Percentiles rank a stretch among this genome's conserved stretches.
Evolutionary conservation across 2,888 invertebrate species (phyloP).

Genomic region (Conistra vaccinii): DNA sequence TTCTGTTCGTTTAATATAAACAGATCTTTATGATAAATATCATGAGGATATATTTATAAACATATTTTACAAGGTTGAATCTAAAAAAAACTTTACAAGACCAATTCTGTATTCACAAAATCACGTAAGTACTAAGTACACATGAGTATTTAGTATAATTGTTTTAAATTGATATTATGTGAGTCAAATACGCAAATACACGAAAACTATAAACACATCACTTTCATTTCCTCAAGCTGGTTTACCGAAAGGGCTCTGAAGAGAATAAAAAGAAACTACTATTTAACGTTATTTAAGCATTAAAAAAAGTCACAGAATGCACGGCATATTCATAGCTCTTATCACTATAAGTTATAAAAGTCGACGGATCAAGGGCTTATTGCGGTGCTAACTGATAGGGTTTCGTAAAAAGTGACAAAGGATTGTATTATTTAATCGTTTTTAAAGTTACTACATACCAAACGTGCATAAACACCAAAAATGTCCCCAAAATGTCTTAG

Average conservation of each 20-base stretch:
- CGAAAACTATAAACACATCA: background rate
- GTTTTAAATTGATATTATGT: background rate
- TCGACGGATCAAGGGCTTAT: background rate
- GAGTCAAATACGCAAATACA: background rate
- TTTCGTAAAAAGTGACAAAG: background rate
- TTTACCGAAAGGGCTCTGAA: background rate
- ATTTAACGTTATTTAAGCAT: background rate
- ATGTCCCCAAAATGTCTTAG: background rate
- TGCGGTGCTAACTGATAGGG: background rate
- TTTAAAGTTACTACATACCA: background rate
- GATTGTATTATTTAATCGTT: background rate
- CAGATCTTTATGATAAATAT: background rate
- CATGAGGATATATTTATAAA: background rate
- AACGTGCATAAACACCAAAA: background rate
- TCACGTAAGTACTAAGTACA: background rate
- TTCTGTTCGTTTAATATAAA: constrained; percentile 27
- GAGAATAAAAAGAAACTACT: background rate
- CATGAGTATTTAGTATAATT: background rate
- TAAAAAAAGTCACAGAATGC: background rate
- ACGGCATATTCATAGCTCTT: background rate
- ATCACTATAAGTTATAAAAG: background rate
- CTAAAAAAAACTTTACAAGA: background rate
- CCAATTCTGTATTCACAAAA: no score
- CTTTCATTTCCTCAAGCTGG: background rate
- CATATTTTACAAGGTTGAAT: background rate